Percentiles rank a stretch among this genome's conserved stretches.
Evolutionary conservation across 2,888 invertebrate genomes (phyloP).

Genomic region (Coronaproctus castanopsis): DNA sequence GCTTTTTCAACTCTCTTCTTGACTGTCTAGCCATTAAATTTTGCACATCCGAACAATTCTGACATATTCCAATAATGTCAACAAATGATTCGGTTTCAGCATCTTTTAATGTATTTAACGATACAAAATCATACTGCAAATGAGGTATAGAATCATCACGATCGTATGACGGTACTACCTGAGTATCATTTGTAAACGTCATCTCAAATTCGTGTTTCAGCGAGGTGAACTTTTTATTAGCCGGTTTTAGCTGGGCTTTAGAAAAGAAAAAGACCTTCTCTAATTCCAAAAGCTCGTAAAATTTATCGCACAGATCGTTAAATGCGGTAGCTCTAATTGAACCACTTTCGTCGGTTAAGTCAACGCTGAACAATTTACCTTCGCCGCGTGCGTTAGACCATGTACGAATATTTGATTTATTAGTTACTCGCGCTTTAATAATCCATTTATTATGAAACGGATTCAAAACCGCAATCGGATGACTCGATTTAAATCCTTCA

Average conservation of each 20-base stretch:
- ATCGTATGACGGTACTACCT: slow-evolving; percentile 31
- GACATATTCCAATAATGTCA: slow-evolving; percentile 83
- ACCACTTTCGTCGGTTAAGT: slow-evolving; percentile 79
- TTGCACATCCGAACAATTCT: slow-evolving; percentile 45
- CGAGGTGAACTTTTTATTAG: slow-evolving; percentile 69
- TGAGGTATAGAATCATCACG: slow-evolving; percentile 45
- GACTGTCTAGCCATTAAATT: slow-evolving; percentile 49
- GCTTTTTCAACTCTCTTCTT: slow-evolving; percentile 67
- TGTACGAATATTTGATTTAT: slow-evolving; percentile 55
- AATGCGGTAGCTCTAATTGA: slow-evolving; percentile 87
- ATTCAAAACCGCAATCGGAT: slow-evolving; percentile 62
- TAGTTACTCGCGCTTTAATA: slow-evolving; percentile 70
- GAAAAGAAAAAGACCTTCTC: slow-evolving; percentile 71
- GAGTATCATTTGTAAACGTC: slow-evolving; percentile 58
- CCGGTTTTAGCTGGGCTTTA: slow-evolving; percentile 66
- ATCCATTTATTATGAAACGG: slow-evolving; percentile 93
- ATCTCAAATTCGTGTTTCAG: slow-evolving; percentile 92
- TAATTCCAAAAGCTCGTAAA: slow-evolving; percentile 70
- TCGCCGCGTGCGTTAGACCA: slow-evolving; percentile 87
- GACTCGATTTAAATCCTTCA: slow-evolving; percentile 30
- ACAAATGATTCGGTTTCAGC: slow-evolving; percentile 36
- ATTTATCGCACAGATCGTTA: slow-evolving; percentile 68
- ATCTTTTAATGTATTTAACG: slow-evolving; percentile 49
- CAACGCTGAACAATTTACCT: slow-evolving; percentile 82
- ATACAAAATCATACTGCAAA: slow-evolving; percentile 53